phyloP scores from a whole-genome alignment of 2,888 invertebrate species.

The Thymelicus sylvestris region DNA sequence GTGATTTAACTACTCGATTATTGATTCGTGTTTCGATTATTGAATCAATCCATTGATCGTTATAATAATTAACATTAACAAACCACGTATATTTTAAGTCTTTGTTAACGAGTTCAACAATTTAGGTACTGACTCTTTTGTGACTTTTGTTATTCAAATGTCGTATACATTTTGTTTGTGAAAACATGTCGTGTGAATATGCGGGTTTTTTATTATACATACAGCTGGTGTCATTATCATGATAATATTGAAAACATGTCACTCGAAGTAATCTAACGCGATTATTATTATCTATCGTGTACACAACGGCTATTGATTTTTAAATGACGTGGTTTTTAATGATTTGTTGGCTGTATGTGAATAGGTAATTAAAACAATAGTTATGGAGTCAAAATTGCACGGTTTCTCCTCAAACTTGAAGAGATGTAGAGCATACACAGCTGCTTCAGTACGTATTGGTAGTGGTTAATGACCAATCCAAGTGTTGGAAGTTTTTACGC shows the following conservation, averaged over 20 bases:
- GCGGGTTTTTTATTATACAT: background rate
- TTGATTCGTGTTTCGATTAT: background rate
- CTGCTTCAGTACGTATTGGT: too few relatives aligned
- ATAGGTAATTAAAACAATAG: background rate
- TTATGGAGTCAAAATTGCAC: too few relatives aligned
- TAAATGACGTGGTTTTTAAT: slow-evolving; percentile 1
- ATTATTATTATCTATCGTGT: slow-evolving; percentile 4
- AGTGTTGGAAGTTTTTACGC: too few relatives aligned
- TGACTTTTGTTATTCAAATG: background rate
- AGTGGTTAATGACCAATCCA: too few relatives aligned
- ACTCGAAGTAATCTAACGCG: background rate
- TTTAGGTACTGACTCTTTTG: background rate
- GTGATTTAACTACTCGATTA: background rate
- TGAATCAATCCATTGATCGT: too few relatives aligned
- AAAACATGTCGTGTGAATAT: background rate
- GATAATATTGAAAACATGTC: background rate
- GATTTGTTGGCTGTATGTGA: background rate
- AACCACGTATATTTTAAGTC: too few relatives aligned
- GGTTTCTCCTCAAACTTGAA: too few relatives aligned
- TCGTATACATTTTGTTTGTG: background rate
- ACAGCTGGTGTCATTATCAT: background rate
- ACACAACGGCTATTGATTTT: background rate
- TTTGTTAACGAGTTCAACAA: too few relatives aligned
- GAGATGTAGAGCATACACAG: too few relatives aligned
- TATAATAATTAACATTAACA: too few relatives aligned